phyloP scores from a whole-genome alignment of 2,113 vertebrate genomes.

The Corythornis cristatus region DNA sequence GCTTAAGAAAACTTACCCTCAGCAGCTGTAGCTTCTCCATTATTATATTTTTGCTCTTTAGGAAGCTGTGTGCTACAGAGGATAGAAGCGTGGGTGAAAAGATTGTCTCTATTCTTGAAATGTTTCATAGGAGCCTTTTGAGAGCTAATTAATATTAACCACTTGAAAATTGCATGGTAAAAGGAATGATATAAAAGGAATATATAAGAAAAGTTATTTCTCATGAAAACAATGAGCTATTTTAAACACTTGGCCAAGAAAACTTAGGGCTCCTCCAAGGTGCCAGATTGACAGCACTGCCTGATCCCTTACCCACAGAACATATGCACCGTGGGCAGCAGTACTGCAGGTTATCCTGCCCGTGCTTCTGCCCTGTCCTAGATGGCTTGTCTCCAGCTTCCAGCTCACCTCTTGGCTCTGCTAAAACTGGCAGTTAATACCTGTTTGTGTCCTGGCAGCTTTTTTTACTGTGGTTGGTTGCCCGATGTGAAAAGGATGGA shows the following conservation, averaged over 20 bases:
- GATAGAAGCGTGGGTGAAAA: neutral
- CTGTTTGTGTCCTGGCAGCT: neutral
- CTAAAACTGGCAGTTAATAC: neutral
- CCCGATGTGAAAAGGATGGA: neutral
- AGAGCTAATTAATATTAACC: constrained; percentile 40
- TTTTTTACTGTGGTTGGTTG: neutral
- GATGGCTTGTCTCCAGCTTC: neutral
- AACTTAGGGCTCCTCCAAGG: neutral
- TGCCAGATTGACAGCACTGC: neutral
- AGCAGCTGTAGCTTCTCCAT: neutral
- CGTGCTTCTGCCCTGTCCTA: neutral
- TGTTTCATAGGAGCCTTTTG: neutral
- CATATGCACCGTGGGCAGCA: neutral
- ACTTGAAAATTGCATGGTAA: neutral
- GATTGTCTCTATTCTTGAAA: constrained; percentile 1
- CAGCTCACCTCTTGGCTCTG: neutral
- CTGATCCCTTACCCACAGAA: neutral
- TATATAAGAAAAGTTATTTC: neutral
- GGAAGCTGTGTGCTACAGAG: constrained; percentile 9
- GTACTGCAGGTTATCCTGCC: rapidly evolving
- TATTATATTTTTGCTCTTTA: constrained; percentile 8
- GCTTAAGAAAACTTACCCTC: constrained; percentile 4
- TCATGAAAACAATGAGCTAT: neutral
- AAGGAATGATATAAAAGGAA: neutral
- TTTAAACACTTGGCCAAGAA: neutral